Evolutionary conservation across 2,888 invertebrate species (phyloP).

Genomic region (Macrophya alboannulata): DNA sequence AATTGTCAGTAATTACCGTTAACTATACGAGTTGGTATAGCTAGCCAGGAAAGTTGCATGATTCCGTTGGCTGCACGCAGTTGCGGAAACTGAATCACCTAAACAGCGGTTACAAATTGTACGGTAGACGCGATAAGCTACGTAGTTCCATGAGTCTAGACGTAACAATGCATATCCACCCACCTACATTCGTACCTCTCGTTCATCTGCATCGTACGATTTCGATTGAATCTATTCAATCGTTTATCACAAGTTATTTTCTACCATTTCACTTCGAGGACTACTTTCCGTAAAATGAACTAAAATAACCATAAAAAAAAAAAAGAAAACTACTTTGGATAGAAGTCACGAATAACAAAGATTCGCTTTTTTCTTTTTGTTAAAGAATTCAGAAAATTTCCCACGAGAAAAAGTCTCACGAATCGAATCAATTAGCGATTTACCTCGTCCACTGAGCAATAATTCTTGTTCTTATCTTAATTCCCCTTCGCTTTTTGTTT

Average conservation of each 20-base stretch:
- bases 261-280: too few species aligned
- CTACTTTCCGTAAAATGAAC: too few species aligned
- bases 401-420: background rate
- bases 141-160: background rate
- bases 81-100: slow-evolving; percentile 55
- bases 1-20: slow-evolving; percentile 52
- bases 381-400: background rate
- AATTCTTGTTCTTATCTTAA: background rate
- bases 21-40: slow-evolving; percentile 11
- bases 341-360: too few species aligned
- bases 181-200: background rate
- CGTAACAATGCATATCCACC: slow-evolving; percentile 29
- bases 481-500: background rate
- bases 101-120: slow-evolving; percentile 52
- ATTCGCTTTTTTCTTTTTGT: too few species aligned
- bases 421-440: too few species aligned
- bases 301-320: too few species aligned
- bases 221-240: background rate
- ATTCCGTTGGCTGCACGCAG: slow-evolving; percentile 45
- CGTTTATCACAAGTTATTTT: background rate
- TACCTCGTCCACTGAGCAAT: background rate
- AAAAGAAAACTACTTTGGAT: too few species aligned
- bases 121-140: slow-evolving; percentile 26
- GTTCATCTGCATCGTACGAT: background rate
- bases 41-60: slow-evolving; percentile 50